Conservation (phyloP, 2,888 invertebrate genomes). For the Rhingia rostrata region DNA sequence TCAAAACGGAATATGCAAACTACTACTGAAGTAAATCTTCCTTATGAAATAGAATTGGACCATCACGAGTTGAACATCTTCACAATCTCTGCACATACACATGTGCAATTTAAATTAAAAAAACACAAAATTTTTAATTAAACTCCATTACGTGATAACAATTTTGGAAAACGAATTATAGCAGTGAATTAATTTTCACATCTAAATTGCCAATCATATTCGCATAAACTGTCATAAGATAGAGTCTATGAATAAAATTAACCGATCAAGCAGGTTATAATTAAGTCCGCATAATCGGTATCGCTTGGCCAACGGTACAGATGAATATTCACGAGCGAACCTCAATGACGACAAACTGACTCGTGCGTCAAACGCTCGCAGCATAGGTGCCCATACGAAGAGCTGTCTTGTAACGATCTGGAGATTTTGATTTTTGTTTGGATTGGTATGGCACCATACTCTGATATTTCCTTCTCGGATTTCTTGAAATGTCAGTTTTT, state of each 20-base stretch:
- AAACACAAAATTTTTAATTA: too few species aligned
- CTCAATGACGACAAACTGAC: slow-evolving; percentile 9
- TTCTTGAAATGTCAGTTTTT: slow-evolving; percentile 11
- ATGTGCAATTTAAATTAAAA: too few species aligned
- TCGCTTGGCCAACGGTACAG: slow-evolving; percentile 25
- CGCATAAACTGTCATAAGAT: slow-evolving; percentile 45
- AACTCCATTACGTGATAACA: too few species aligned
- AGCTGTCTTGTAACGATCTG: slow-evolving; percentile 21
- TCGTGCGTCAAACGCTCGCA: slow-evolving; percentile 21
- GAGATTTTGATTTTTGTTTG: slow-evolving; percentile 31
- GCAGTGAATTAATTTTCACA: slow-evolving; percentile 37
- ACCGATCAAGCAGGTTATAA: slow-evolving; percentile 33
- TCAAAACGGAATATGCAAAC: too few species aligned
- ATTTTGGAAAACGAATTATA: background rate
- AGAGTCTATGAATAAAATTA: slow-evolving; percentile 60
- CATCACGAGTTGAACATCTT: too few species aligned
- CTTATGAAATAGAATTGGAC: too few species aligned
- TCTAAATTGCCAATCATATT: slow-evolving; percentile 48
- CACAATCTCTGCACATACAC: too few species aligned
- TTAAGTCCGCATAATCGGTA: slow-evolving; percentile 56
- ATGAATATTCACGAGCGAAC: slow-evolving; percentile 61
- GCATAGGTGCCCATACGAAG: background rate
- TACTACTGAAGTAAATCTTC: too few species aligned
- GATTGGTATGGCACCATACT: slow-evolving; percentile 2
- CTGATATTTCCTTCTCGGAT: background rate